Conservation (phyloP, 2,888 invertebrate genomes). For the Synergus umbraculus region DNA sequence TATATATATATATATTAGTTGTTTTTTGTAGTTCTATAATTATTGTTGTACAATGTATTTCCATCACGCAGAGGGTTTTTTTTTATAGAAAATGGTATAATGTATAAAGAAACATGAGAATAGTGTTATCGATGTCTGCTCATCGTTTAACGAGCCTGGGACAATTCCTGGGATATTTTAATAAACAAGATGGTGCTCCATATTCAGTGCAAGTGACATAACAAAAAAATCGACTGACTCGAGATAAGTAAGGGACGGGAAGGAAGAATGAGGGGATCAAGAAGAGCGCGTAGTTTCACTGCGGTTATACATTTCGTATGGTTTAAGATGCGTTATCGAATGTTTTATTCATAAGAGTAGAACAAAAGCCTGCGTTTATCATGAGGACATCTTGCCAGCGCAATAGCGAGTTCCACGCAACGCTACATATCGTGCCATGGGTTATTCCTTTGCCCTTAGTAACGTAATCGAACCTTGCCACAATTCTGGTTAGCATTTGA, state of each 20-base stretch:
- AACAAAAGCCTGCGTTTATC: constrained; percentile 76
- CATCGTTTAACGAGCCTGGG: background rate
- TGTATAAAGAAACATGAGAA: background rate
- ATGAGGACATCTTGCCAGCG: constrained; percentile 73
- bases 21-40: too few relatives aligned
- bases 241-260: constrained; percentile 43
- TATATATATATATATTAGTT: too few relatives aligned
- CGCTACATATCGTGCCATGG: constrained; percentile 57
- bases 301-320: constrained; percentile 58
- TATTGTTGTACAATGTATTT: background rate
- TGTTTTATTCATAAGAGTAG: constrained; percentile 76
- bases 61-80: too few relatives aligned
- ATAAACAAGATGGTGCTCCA: background rate
- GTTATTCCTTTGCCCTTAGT: constrained; percentile 41
- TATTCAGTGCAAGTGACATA: constrained; percentile 50
- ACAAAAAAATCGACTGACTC: constrained; percentile 54
- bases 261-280: constrained; percentile 52
- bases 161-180: constrained; percentile 1
- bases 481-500: constrained; percentile 15
- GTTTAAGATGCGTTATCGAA: constrained; percentile 76
- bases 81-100: too few relatives aligned
- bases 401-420: constrained; percentile 58
- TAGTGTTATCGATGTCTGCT: background rate
- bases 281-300: constrained; percentile 50
- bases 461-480: constrained; percentile 25